Percentiles rank a stretch among this genome's conserved stretches.
phyloP scores from a whole-genome alignment of 2,888 invertebrate genomes.

The Xylocampa areola region DNA sequence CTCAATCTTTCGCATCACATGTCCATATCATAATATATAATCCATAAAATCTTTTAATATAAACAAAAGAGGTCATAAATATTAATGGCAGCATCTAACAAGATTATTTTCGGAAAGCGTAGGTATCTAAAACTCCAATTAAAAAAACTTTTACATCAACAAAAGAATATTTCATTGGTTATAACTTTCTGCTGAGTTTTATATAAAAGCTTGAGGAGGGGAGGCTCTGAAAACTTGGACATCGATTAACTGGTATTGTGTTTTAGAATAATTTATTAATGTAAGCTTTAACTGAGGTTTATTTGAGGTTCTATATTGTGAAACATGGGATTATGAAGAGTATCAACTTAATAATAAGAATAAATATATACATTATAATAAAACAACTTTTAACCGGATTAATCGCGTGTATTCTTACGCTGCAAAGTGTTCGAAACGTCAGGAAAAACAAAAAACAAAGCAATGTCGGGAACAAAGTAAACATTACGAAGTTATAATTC shows the following conservation, averaged over 20 bases:
- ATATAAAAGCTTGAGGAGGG: conserved; percentile 9
- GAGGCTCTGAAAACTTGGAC: background rate
- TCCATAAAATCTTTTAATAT: background rate
- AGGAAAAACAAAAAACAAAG: too few relatives aligned
- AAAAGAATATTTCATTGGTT: conserved; percentile 11
- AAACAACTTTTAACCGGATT: too few relatives aligned
- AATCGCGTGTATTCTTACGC: too few relatives aligned
- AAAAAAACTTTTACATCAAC: conserved; percentile 1
- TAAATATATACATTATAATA: too few relatives aligned
- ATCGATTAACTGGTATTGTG: conserved; percentile 6
- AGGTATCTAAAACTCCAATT: conserved; percentile 2
- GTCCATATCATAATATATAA: too few relatives aligned
- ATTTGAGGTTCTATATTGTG: too few relatives aligned
- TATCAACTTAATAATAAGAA: too few relatives aligned
- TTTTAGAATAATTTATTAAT: background rate
- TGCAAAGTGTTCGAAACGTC: too few relatives aligned
- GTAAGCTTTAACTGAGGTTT: background rate
- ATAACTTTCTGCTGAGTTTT: background rate
- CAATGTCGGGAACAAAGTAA: too few relatives aligned
- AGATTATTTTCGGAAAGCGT: conserved; percentile 1
- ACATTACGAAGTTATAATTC: too few relatives aligned
- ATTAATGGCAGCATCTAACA: background rate
- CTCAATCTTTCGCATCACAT: too few relatives aligned
- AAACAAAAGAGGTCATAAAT: conserved; percentile 4
- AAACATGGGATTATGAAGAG: too few relatives aligned